phyloP scores from a whole-genome alignment of 2,888 invertebrate genomes.

The Platypus cylindrus region DNA sequence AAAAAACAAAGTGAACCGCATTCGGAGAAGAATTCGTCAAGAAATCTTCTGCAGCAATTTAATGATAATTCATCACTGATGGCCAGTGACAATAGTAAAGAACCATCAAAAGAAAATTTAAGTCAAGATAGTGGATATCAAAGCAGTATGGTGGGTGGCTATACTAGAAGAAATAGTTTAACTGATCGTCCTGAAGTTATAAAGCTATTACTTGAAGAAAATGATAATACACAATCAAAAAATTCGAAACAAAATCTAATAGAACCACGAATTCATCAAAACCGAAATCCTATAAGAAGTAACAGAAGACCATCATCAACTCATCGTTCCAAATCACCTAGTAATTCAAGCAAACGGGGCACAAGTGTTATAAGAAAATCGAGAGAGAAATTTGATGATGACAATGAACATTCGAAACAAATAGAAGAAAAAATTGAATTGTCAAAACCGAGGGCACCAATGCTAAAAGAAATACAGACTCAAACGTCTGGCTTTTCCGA shows the following conservation, averaged over 20 bases:
- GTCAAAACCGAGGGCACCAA: slow-evolving; percentile 19
- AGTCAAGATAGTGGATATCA: slow-evolving; percentile 15
- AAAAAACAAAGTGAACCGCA: slow-evolving; percentile 20
- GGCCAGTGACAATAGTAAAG: slow-evolving; percentile 9
- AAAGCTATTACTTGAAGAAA: background rate
- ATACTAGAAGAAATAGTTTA: slow-evolving; percentile 11
- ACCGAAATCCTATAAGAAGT: background rate
- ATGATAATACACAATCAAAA: background rate
- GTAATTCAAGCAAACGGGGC: slow-evolving; percentile 14
- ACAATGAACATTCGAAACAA: no score
- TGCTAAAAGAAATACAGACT: slow-evolving; percentile 31
- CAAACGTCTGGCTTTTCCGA: slow-evolving; percentile 33
- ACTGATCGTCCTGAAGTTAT: slow-evolving; percentile 10
- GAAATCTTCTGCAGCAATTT: slow-evolving; percentile 27
- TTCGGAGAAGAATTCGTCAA: slow-evolving; percentile 19
- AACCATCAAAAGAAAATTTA: slow-evolving; percentile 12
- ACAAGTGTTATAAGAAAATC: slow-evolving; percentile 11
- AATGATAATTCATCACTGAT: slow-evolving; percentile 21
- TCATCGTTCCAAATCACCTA: slow-evolving; percentile 16
- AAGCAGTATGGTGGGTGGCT: slow-evolving; percentile 7
- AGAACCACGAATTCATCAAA: background rate
- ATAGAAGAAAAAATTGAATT: no score
- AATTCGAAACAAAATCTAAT: background rate
- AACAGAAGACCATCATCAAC: slow-evolving; percentile 12
- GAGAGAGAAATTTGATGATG: no score